Conservation (phyloP, 2,797 vertebrate species). For the Tragopan temminckii region DNA sequence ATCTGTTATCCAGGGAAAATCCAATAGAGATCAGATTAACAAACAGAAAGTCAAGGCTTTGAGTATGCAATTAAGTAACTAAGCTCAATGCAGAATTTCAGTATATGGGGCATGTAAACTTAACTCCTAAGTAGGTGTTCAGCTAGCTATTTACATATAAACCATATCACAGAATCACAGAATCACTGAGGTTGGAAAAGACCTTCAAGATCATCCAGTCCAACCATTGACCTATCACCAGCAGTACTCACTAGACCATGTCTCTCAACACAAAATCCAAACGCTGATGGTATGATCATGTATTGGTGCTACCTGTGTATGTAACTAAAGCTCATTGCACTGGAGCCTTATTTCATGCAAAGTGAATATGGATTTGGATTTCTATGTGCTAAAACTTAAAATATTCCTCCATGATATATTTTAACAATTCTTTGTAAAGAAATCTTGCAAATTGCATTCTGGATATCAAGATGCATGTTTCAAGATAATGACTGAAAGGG, state of each 20-base stretch:
- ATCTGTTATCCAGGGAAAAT: not conserved
- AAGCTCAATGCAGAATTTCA: not conserved
- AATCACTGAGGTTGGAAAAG: no score
- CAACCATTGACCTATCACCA: no score
- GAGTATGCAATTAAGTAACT: not conserved
- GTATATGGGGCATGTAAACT: not conserved
- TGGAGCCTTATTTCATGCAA: not conserved
- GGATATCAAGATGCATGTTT: not conserved
- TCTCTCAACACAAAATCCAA: no score
- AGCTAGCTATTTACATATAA: not conserved
- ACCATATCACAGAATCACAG: no score
- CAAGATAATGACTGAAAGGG: not conserved
- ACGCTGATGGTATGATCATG: no score
- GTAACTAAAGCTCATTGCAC: not conserved
- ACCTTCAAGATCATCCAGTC: no score
- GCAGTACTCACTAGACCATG: no score
- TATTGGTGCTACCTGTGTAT: not conserved
- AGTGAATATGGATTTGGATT: fast-evolving
- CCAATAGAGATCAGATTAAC: not conserved
- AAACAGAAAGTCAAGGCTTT: conserved; percentile 14
- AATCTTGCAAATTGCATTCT: not conserved
- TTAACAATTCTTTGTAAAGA: not conserved
- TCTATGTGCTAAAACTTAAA: not conserved
- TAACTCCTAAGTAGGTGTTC: not conserved
- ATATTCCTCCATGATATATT: not conserved